Conservation (phyloP, 2,113 vertebrate species). For the Sebastes schlegelii region DNA sequence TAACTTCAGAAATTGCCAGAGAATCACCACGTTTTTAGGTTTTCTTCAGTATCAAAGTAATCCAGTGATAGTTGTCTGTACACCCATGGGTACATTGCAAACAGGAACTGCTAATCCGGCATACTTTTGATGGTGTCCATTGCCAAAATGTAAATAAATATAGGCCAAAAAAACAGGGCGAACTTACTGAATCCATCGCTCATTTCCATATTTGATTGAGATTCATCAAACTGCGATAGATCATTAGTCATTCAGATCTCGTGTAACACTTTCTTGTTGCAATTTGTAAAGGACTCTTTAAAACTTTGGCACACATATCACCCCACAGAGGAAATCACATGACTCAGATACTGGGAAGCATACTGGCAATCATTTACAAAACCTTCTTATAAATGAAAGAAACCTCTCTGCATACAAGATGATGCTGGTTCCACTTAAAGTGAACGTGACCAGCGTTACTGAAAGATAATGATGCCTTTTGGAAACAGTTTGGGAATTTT, state of each 20-base stretch:
- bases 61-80: background rate
- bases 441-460: background rate
- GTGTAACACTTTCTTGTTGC: background rate
- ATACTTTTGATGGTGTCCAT: background rate
- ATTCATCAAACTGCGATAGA: background rate
- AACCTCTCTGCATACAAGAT: background rate
- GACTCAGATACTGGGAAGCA: background rate
- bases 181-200: background rate
- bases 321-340: background rate
- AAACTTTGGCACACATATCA: background rate
- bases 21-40: background rate
- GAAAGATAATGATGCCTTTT: slow-evolving; percentile 7
- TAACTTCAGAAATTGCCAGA: background rate
- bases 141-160: background rate
- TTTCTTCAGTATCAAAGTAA: background rate
- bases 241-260: background rate
- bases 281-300: background rate
- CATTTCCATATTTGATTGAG: background rate
- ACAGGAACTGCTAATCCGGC: background rate
- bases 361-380: slow-evolving; percentile 6
- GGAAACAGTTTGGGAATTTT: background rate
- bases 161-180: background rate
- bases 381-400: background rate
- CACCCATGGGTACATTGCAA: background rate
- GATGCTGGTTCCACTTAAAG: background rate